Base-by-base conservation (phyloP, 2,113 vertebrate genomes). In the Oophaga pumilio region DNA sequence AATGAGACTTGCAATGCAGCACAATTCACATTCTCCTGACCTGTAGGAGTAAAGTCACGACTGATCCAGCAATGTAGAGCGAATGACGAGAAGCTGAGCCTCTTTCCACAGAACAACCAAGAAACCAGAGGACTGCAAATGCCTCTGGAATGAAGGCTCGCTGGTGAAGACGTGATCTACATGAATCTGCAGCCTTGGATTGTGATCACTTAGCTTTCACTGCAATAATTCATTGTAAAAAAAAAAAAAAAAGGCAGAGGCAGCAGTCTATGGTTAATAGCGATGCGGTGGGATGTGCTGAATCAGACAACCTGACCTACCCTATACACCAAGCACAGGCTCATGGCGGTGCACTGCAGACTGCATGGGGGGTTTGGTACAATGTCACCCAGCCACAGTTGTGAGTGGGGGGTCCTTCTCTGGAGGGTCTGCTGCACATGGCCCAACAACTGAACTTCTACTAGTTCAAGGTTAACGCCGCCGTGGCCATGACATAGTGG, bases 401-500 rank as follows among this genome's bases (percentile, higher is more conserved):
- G 56, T 60, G 62, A 73, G 59, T 26, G 52, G 20, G 62, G 17
- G 82, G 69, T 49, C 33, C 79, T 87, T 82, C 79, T 74, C 33
- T 14, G 57, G 57, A 50, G 33, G 60, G 74, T 68, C 22, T 77
- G 28, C 14, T 53, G 26, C 66, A 87, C 62, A 71, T 56, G 77
- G 85, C 24, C 76, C 81, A 13, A 26, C 22, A 26, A 2, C 76
- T 62, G 33, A 83, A 88, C 86, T 83, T 83, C 57, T 33, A 64
- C 15, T 33, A 76, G 69, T 43, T 87, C 79, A 88, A 88, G 86
- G 86, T 83, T 88, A 83, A 80, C 50, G 11, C 43, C 13, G 22
- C 53, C 20, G 22, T 18, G 84, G 28, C 60, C 62, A 20, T 77
- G 11, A 53, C 74, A 77, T 12, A 53, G 28, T 14, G 76, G 74